Evolutionary conservation across 2,797 vertebrate genomes (phyloP).

Genomic region (Leucoraja ocellata): DNA sequence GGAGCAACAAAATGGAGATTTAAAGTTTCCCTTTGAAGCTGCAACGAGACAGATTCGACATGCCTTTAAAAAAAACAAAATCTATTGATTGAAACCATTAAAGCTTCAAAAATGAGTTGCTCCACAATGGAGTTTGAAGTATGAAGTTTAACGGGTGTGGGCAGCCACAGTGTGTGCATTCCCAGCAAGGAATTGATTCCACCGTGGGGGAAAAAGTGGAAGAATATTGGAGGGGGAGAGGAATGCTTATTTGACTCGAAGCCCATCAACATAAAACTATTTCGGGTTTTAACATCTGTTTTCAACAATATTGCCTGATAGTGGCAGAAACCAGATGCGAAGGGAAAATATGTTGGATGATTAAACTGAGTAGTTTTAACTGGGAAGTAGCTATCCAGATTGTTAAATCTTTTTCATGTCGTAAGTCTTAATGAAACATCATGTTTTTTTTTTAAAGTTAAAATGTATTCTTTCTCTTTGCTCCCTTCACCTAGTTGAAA

Average conservation of each 20-base stretch:
- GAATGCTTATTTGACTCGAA: neutral
- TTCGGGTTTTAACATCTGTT: neutral
- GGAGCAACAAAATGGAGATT: neutral
- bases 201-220: neutral
- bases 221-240: neutral
- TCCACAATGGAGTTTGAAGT: neutral
- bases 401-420: neutral
- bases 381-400: neutral
- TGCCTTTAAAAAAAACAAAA: too few species aligned
- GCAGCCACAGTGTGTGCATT: too few species aligned
- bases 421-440: neutral
- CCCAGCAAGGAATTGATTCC: neutral
- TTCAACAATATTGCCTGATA: neutral
- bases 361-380: neutral
- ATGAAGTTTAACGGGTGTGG: neutral
- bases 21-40: neutral
- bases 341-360: constrained; percentile 2
- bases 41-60: neutral
- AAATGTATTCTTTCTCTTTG: neutral
- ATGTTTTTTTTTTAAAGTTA: neutral
- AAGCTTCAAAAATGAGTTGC: neutral
- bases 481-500: neutral
- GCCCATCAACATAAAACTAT: neutral
- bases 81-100: neutral
- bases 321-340: neutral